These are phyloP conservation scores for Ectemnius cavifrons DNA, from an alignment of 2,888 invertebrate genomes.

Conservation along the genomic window DNA sequence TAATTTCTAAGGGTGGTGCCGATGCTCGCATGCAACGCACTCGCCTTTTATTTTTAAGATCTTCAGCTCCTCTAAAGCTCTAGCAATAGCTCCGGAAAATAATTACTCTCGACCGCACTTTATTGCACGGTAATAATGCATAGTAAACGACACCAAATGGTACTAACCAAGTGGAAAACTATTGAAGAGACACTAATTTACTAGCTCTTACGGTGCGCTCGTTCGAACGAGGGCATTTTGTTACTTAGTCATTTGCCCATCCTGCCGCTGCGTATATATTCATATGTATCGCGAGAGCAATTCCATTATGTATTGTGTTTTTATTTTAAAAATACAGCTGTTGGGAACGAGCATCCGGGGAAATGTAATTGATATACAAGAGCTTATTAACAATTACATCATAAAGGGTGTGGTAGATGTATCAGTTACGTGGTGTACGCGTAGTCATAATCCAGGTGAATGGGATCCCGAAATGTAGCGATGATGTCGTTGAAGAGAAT, in stretches of 20 bases:
- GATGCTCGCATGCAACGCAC: conserved; percentile 8
- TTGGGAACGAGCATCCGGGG: too few relatives aligned
- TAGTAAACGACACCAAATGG: conserved; percentile 44
- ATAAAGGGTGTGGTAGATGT: not conserved
- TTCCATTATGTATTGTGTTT: not conserved
- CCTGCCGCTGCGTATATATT: not conserved
- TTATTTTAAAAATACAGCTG: too few relatives aligned
- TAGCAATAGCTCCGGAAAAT: conserved; percentile 28
- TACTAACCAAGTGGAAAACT: conserved; percentile 44
- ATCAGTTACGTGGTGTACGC: not conserved
- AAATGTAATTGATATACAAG: too few relatives aligned
- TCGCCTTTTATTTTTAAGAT: not conserved
- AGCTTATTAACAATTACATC: not conserved
- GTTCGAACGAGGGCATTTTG: conserved; percentile 10
- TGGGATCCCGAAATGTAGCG: conserved; percentile 21
- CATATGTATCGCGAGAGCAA: not conserved
- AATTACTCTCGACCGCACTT: conserved; percentile 54
- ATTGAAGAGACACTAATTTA: conserved; percentile 58
- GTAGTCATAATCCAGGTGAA: not conserved
- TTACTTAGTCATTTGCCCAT: conserved; percentile 13
- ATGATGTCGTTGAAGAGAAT: conserved; percentile 21
- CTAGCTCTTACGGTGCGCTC: conserved; percentile 35
- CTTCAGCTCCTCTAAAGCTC: not conserved
- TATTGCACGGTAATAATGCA: conserved; percentile 49
- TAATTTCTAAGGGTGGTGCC: conserved; percentile 4